Base-by-base conservation (phyloP, 2,888 invertebrate species). In the Reticulitermes lucifugus region DNA sequence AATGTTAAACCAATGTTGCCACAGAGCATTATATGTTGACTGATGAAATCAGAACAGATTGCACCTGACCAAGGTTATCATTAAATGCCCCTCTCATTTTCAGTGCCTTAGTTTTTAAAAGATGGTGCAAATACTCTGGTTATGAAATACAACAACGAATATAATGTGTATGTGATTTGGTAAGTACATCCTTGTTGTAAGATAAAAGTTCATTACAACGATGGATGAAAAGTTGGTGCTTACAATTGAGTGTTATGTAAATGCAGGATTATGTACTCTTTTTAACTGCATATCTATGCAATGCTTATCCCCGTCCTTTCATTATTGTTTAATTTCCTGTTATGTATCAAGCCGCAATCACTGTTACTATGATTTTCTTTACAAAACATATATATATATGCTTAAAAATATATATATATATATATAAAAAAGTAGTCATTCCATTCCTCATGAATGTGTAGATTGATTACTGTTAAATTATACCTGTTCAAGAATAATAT, bases 211-310 rank as follows among this genome's bases (percentile, higher is more conserved):
- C 65, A 65, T 65, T 25, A 65, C 65, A 65, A 65, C 25, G 65
- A 65, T 25, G 65, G 65, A 65, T 65, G 65, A 65, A 65, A 65
- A 25, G 65, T 65, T 65, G 65, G 65, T 65, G 65, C 65, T 65
- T 65, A 65, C n/a, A n/a, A 25, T 14, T 25, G 65, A 65, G 65
- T 65, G 65, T 65, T 65, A n/a, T 9, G 65, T 65, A 65, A 65
- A 65, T 25, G 65, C 65, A 65, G 65, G 65, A 65, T 65, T 55
- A 55, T 55, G 55, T 55, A 55, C 18, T 18, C 55, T 2, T 35
- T 35, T 46, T 55, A 55, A 55, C 14, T 55, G 55, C 55, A 46
- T 46, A 46, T 46, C 46, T 46, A 46, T 12, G 12, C 12, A 55
- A 18, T 55, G 55, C 55, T 18, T 18, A 12, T 21, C 21, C 65